These are phyloP conservation scores for Rotaria sp. DNA, from an alignment of 2,888 invertebrate genomes.

Conservation along the genomic window DNA sequence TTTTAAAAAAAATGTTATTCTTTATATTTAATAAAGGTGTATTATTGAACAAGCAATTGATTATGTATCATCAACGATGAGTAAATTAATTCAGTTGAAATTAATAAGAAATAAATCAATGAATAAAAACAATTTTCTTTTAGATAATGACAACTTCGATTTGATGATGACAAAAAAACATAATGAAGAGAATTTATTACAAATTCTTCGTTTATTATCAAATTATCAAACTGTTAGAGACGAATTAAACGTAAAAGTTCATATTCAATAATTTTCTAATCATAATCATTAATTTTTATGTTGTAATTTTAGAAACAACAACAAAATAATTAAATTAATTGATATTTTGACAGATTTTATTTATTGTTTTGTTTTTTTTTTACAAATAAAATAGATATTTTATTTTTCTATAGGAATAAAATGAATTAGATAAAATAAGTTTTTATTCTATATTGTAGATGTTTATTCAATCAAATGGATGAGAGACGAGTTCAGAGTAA, in stretches of 20 bases:
- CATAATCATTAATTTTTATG: too few relatives aligned
- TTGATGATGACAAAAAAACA: neutral
- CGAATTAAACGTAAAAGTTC: neutral
- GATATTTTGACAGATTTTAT: too few relatives aligned
- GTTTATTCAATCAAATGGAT: neutral
- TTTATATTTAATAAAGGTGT: neutral
- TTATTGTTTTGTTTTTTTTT: too few relatives aligned
- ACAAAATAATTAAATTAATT: too few relatives aligned
- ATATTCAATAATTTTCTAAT: neutral
- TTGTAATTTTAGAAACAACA: too few relatives aligned
- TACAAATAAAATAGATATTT: too few relatives aligned
- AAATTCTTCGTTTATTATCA: neutral
- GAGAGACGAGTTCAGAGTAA: neutral
- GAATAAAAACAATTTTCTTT: too few relatives aligned
- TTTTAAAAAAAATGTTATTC: neutral
- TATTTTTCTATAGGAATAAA: too few relatives aligned
- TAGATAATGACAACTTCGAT: too few relatives aligned
- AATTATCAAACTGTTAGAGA: neutral
- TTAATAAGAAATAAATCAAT: too few relatives aligned
- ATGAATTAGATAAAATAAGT: too few relatives aligned
- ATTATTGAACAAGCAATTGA: neutral
- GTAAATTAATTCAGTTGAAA: neutral
- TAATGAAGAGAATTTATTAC: neutral
- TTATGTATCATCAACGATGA: neutral
- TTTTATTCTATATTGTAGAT: neutral